These are phyloP conservation scores for Porphyrio hochstetteri DNA, from an alignment of 2,113 vertebrate genomes.

Conservation along the genomic window DNA sequence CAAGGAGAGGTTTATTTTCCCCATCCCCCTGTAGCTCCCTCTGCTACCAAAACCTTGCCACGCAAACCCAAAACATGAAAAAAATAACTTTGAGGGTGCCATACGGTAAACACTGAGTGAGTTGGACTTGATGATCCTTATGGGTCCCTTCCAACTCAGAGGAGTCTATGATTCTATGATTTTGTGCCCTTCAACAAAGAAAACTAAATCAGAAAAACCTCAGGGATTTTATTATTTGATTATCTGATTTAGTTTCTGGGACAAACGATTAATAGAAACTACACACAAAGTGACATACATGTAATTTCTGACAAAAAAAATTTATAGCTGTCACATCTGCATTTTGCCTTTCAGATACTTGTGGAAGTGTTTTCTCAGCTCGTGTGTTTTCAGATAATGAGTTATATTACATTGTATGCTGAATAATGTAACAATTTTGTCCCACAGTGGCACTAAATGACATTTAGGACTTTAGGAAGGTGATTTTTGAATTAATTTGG, in stretches of 20 bases:
- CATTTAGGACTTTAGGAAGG: background rate
- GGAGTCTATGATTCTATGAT: background rate
- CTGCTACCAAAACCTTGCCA: too few relatives aligned
- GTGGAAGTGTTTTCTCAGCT: slow-evolving; percentile 15
- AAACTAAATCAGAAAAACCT: background rate
- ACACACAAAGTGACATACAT: slow-evolving; percentile 43
- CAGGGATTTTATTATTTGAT: slow-evolving; percentile 33
- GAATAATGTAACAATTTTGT: background rate
- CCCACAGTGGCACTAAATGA: background rate
- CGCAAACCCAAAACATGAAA: background rate
- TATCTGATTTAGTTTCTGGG: slow-evolving; percentile 37
- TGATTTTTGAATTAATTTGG: background rate
- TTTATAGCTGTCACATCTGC: background rate
- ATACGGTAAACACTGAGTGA: background rate
- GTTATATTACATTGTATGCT: background rate
- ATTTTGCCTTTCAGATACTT: slow-evolving; percentile 26
- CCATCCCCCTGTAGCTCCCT: too few relatives aligned
- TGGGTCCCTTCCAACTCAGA: too few relatives aligned
- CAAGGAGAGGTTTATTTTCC: background rate
- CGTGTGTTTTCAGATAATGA: slow-evolving; percentile 35
- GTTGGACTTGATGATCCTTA: too few relatives aligned
- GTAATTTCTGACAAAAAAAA: slow-evolving; percentile 36
- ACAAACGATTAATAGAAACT: slow-evolving; percentile 42
- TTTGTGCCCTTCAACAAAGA: background rate
- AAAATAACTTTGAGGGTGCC: background rate